Percentiles rank a stretch among this genome's conserved stretches.
phyloP scores from a whole-genome alignment of 2,113 vertebrate genomes.

The Cardinalis cardinalis region DNA sequence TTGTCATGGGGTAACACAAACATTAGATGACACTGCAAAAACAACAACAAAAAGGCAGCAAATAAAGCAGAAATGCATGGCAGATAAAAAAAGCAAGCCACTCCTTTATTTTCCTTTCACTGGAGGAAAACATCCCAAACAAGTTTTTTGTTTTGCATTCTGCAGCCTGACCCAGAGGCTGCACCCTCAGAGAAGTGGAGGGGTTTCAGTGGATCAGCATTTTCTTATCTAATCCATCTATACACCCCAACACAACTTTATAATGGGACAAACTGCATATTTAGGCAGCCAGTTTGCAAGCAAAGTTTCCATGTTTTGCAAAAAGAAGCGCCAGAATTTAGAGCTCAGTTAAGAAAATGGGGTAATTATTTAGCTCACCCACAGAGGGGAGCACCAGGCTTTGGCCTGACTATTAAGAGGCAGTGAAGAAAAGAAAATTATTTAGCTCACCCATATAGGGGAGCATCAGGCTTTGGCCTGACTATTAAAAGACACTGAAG shows the following conservation, averaged over 20 bases:
- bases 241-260: not conserved
- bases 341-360: not conserved
- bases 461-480: not conserved
- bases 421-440: not conserved
- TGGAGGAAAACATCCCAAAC: not conserved
- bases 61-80: constrained; percentile 28
- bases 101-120: not conserved
- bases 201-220: not conserved
- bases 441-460: not conserved
- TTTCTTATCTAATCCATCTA: not conserved
- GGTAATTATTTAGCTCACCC: not conserved
- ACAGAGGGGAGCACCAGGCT: not conserved
- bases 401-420: not conserved
- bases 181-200: not conserved
- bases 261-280: not conserved
- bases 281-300: not conserved
- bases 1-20: not conserved
- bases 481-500: not conserved
- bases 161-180: not conserved
- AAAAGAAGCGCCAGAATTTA: not conserved
- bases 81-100: not conserved
- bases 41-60: not conserved
- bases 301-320: not conserved
- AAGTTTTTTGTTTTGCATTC: not conserved
- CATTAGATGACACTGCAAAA: not conserved